phyloP scores from a whole-genome alignment of 2,888 invertebrate genomes.

The Heliconius sara region DNA sequence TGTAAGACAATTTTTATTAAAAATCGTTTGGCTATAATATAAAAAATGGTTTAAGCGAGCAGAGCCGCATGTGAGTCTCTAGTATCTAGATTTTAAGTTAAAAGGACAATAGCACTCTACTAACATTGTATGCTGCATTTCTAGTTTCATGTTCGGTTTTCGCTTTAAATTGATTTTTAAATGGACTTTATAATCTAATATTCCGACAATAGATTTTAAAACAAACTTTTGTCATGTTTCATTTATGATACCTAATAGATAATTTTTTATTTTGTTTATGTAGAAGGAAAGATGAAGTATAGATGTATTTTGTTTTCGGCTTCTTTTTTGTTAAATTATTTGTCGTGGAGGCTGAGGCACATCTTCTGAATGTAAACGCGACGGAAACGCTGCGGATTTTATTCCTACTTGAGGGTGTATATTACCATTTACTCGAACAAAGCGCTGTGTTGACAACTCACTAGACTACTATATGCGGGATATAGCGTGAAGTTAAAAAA shows the following conservation, averaged over 20 bases:
- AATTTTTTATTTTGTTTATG: too few species aligned
- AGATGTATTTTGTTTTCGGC: not conserved
- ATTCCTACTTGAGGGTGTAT: too few species aligned
- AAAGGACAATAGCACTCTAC: not conserved
- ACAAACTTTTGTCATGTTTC: not conserved
- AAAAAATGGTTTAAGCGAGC: too few species aligned
- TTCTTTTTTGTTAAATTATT: not conserved
- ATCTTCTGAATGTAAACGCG: too few species aligned
- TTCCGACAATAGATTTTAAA: not conserved
- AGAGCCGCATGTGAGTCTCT: too few species aligned
- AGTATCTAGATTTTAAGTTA: not conserved
- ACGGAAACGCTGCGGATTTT: too few species aligned
- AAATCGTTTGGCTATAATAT: too few species aligned
- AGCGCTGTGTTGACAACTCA: too few species aligned
- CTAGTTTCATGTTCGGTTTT: slow-evolving; percentile 5
- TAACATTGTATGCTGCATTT: not conserved
- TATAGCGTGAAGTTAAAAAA: not conserved
- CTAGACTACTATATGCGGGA: not conserved
- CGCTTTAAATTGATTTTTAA: slow-evolving; percentile 5
- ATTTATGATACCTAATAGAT: not conserved
- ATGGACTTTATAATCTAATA: slow-evolving; percentile 6
- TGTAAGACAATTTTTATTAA: too few species aligned
- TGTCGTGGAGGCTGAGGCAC: too few species aligned
- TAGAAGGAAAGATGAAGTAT: too few species aligned
- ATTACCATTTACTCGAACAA: too few species aligned